These are phyloP conservation scores for Capra hircus DNA, from an alignment of 2,113 vertebrate genomes.

Conservation along the genomic window DNA sequence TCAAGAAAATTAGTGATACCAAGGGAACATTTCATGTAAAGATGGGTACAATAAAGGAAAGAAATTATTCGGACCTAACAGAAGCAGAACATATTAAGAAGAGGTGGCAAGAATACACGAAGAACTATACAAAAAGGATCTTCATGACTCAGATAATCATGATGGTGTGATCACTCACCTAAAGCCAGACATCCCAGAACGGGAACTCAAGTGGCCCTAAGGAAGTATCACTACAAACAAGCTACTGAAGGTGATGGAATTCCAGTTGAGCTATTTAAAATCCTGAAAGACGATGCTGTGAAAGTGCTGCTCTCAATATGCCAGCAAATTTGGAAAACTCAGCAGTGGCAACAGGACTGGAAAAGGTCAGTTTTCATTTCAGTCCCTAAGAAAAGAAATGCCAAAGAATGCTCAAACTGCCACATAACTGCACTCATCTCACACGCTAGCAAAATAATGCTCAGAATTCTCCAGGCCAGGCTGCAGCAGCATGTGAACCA, in stretches of 20 bases:
- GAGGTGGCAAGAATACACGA: background rate
- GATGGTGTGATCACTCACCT: background rate
- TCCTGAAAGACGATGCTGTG: background rate
- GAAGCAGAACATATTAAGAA: background rate
- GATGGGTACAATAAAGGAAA: background rate
- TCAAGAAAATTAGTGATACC: background rate
- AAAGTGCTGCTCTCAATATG: background rate
- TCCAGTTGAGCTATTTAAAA: background rate
- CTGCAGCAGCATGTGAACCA: rapidly evolving
- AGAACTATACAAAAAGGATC: background rate
- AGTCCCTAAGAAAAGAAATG: background rate
- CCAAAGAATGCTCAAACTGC: background rate
- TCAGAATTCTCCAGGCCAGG: background rate
- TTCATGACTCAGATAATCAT: background rate
- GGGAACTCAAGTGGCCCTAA: background rate
- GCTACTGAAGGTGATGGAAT: background rate
- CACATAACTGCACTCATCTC: background rate
- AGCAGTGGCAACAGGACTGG: background rate
- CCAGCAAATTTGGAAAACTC: background rate
- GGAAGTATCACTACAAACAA: background rate
- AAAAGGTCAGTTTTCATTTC: background rate
- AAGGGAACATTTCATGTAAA: background rate
- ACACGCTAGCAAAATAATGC: background rate
- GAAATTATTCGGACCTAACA: background rate
- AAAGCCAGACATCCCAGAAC: background rate